Percentiles rank a stretch among this genome's conserved stretches.
Evolutionary conservation across 2,888 invertebrate genomes (phyloP).

Genomic region (Esperia sulphurella): DNA sequence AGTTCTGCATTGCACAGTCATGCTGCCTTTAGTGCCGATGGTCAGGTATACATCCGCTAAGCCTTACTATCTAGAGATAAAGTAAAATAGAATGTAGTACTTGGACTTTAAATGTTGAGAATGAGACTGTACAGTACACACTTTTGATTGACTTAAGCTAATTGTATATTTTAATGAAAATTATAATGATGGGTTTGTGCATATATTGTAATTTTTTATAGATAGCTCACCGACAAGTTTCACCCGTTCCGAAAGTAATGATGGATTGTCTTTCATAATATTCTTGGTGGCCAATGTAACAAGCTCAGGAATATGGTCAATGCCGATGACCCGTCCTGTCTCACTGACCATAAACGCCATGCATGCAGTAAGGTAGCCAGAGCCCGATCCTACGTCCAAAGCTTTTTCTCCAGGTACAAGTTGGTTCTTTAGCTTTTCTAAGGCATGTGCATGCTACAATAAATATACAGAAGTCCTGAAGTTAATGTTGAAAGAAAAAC

Average conservation of each 20-base stretch:
- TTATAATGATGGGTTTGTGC: too few species aligned
- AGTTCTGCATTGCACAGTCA: too few species aligned
- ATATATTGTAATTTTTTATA: too few species aligned
- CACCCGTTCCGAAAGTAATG: slow-evolving; percentile 84
- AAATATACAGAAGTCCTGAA: neutral
- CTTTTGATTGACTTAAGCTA: too few species aligned
- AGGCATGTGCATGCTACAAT: slow-evolving; percentile 91
- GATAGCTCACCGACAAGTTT: slow-evolving; percentile 82
- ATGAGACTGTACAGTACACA: too few species aligned
- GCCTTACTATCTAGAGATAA: too few species aligned
- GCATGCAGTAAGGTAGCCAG: slow-evolving; percentile 95
- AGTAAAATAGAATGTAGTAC: too few species aligned
- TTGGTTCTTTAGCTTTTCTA: slow-evolving; percentile 90
- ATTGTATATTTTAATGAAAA: too few species aligned
- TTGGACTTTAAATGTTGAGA: too few species aligned
- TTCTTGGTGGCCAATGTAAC: slow-evolving; percentile 87
- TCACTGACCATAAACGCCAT: slow-evolving; percentile 92
- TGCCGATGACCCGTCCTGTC: slow-evolving; percentile 85
- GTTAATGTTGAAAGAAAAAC: neutral
- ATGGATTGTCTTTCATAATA: slow-evolving; percentile 85
- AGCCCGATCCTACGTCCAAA: slow-evolving; percentile 95
- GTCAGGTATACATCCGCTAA: too few species aligned
- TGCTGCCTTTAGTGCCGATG: too few species aligned
- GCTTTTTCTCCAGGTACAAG: slow-evolving; percentile 87
- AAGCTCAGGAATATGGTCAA: slow-evolving; percentile 93